A percentile compares a stretch with the other conserved stretches of the same genome.
These are phyloP conservation scores for Pemphredon lugubris DNA, from an alignment of 2,888 invertebrate species.

Conservation along the genomic window DNA sequence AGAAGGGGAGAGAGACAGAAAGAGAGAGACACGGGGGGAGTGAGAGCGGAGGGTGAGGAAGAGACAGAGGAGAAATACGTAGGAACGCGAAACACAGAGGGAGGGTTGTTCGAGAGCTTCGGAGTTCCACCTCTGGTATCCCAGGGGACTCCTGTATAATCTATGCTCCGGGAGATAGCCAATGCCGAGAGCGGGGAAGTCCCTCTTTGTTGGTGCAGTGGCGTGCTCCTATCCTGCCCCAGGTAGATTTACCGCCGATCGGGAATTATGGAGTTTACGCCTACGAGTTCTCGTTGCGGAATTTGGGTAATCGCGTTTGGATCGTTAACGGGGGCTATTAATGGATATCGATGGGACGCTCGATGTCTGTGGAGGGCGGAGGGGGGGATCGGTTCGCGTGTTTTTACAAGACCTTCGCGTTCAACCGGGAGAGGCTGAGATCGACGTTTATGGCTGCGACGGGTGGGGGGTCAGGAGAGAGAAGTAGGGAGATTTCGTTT, in stretches of 20 bases:
- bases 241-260: constrained; percentile 47
- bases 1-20: constrained; percentile 4
- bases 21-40: constrained; percentile 11
- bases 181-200: constrained; percentile 67
- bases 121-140: constrained; percentile 50
- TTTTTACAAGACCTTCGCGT: no score
- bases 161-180: constrained; percentile 75
- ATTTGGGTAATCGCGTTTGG: constrained; percentile 12
- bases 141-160: constrained; percentile 64
- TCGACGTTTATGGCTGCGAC: no score
- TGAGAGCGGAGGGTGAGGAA: constrained; percentile 1
- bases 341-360: no score
- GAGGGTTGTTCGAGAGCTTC: constrained; percentile 41
- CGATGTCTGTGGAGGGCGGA: no score
- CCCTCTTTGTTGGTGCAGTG: no score
- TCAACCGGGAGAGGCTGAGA: no score
- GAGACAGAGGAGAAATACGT: constrained; percentile 21
- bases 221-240: constrained; percentile 16
- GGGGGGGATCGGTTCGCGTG: no score
- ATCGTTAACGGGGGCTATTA: no score
- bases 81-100: constrained; percentile 32
- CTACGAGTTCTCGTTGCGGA: not conserved
- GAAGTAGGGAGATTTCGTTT: no score
- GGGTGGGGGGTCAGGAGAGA: no score
- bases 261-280: constrained; percentile 44